Conservation (phyloP, 1,140 invertebrate species). For the Zophobas morio region DNA sequence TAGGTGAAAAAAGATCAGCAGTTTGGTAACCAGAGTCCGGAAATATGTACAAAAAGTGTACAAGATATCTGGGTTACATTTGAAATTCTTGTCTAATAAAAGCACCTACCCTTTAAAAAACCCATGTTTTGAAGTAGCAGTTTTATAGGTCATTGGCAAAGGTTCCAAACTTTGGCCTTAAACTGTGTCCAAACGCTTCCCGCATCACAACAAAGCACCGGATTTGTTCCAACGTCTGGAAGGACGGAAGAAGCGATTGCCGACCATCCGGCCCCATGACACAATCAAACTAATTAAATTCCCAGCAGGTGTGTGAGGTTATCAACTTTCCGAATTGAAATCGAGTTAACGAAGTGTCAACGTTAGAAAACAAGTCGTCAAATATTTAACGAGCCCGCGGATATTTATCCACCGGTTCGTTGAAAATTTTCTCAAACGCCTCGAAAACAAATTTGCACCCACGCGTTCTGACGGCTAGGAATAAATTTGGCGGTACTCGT, state of each 20-base stretch:
- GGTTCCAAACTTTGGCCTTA: neutral
- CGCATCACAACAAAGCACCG: neutral
- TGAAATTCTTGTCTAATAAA: no score
- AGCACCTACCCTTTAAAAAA: no score
- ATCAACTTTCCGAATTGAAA: conserved; percentile 11
- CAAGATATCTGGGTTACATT: no score
- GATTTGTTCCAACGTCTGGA: conserved; percentile 15
- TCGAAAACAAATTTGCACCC: conserved; percentile 24
- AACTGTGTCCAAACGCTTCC: neutral
- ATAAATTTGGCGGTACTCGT: neutral
- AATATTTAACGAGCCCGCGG: conserved; percentile 8
- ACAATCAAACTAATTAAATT: conserved; percentile 27
- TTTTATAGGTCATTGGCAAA: no score
- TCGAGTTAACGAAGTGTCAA: neutral
- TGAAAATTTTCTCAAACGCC: conserved; percentile 13
- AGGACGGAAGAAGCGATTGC: conserved; percentile 30
- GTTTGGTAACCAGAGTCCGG: no score
- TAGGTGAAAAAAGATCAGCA: no score
- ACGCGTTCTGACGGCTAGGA: conserved; percentile 8
- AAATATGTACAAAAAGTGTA: no score
- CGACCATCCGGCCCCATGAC: conserved; percentile 2
- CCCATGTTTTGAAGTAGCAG: no score
- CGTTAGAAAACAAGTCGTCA: conserved; percentile 6
- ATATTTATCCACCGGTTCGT: conserved; percentile 3
- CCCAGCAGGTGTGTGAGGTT: conserved; percentile 1